Conservation (phyloP, 1,140 invertebrate species). For the Caenorhabditis inopinata region DNA sequence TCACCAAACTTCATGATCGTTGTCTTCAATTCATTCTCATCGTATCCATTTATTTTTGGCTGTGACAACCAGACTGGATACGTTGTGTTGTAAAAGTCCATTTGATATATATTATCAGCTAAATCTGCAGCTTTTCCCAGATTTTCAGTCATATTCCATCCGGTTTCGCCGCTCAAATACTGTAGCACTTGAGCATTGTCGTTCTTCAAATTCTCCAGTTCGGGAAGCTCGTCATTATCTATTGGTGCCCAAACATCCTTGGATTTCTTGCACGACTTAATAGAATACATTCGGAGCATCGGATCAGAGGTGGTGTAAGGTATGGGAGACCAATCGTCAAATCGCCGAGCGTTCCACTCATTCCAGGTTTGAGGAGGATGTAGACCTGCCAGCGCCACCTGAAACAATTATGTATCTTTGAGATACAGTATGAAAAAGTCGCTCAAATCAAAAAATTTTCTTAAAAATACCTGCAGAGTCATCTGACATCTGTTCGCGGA, state of each 20-base stretch:
- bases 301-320: constrained; percentile 54
- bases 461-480: constrained; percentile 49
- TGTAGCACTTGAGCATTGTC: constrained; percentile 37
- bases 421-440: too few relatives aligned
- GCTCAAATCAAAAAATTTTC: too few relatives aligned
- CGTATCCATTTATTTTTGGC: neutral
- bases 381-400: constrained; percentile 28
- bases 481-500: constrained; percentile 52
- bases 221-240: constrained; percentile 45
- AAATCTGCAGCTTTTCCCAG: constrained; percentile 50
- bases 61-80: neutral
- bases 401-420: neutral
- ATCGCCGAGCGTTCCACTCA: constrained; percentile 35
- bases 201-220: constrained; percentile 41
- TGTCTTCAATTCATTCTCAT: neutral
- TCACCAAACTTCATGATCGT: constrained; percentile 1
- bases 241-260: constrained; percentile 49
- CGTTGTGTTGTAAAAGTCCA: constrained; percentile 27
- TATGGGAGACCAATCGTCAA: constrained; percentile 51
- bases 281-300: constrained; percentile 51
- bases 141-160: constrained; percentile 42
- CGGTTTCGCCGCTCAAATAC: constrained; percentile 44
- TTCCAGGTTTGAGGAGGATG: constrained; percentile 25
- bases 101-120: constrained; percentile 52
- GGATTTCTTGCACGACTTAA: constrained; percentile 19